Percentiles rank a stretch among this genome's conserved stretches.
phyloP scores from a whole-genome alignment of 2,888 invertebrate species.

The Zygaena filipendulae region DNA sequence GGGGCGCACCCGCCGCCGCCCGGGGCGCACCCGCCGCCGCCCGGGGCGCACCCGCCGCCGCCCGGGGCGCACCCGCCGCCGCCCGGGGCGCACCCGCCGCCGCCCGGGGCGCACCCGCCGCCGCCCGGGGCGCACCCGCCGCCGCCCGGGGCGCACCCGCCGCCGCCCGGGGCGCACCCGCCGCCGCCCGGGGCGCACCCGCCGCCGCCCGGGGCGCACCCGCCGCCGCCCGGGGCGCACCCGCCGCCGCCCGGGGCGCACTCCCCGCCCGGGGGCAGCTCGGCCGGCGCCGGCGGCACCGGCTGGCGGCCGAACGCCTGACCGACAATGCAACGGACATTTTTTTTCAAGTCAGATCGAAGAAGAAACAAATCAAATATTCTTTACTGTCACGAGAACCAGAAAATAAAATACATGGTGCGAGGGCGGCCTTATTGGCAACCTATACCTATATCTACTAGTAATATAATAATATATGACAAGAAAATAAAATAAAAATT shows the following conservation, averaged over 20 bases:
- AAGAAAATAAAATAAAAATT: too few species aligned
- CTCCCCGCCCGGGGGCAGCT: conserved; percentile 28
- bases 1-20: conserved; percentile 27
- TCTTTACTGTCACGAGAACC: background rate
- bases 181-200: conserved; percentile 9
- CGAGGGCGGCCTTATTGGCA: too few species aligned
- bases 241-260: conserved; percentile 37
- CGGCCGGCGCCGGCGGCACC: conserved; percentile 70
- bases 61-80: conserved; percentile 9
- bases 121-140: conserved; percentile 38
- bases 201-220: conserved; percentile 37
- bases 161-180: conserved; percentile 38
- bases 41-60: conserved; percentile 28
- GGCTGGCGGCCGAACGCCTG: conserved; percentile 92
- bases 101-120: background rate
- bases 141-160: conserved; percentile 4
- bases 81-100: conserved; percentile 37
- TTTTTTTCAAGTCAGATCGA: background rate
- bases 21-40: conserved; percentile 31
- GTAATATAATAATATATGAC: too few species aligned
- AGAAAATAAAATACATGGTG: too few species aligned
- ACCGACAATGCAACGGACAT: conserved; percentile 42
- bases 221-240: conserved; percentile 11
- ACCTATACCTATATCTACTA: too few species aligned
- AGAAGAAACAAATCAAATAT: conserved; percentile 5